Evolutionary conservation across 2,797 vertebrate species (phyloP), one percentile per base, ranked within the genome.

Genomic region (Orientallactaga sibirica): DNA sequence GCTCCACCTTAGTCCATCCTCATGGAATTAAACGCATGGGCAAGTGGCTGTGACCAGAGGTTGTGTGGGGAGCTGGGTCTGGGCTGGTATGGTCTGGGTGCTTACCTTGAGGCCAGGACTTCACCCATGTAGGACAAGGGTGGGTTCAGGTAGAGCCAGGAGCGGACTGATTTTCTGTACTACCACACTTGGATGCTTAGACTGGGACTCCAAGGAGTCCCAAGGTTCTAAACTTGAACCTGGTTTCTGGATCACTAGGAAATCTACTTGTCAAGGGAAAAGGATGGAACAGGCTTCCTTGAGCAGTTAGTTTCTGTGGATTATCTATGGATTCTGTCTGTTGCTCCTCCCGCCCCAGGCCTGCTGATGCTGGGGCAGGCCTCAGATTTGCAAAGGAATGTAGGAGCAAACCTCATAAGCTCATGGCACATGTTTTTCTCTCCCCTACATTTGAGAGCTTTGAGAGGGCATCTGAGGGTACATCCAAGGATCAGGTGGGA

Each of bases 381-480:
- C 29, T 79, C 5, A 0, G 0, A 15, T 41, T 55, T 43, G 48
- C 6, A 5, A 20, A 11, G 11, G 6, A n/a, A 16, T 0, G 2
- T 29, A 37, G 22, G 43, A 15, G 10, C 0, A 0, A 29, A 7
- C 3, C 0, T 1, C 3, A 1, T 11, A 1, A 1, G 19, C 5
- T 27, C 20, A 1, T 0, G 9, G 15, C 7, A 3, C 12, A 0
- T 19, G 20, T 2, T 22, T 27, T 58, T 58, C 55, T 58, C 15
- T 58, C 16, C 11, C 55, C 55, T 12, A 58, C 16, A 58, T 58
- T 58, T 58, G 55, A 58, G 55, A 15, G 55, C 55, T 9, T 0
- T 0, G 3, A 18, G 14, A 27, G 11, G 66, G 71, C 2, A 0
- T 8, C 6, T 3, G 2, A 7, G n/a, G 48, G 22, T 4, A 33